A percentile compares a stretch with the other conserved stretches of the same genome.
These are phyloP conservation scores for Lacanobia oleracea DNA, from an alignment of 2,888 invertebrate species.

Conservation along the genomic window DNA sequence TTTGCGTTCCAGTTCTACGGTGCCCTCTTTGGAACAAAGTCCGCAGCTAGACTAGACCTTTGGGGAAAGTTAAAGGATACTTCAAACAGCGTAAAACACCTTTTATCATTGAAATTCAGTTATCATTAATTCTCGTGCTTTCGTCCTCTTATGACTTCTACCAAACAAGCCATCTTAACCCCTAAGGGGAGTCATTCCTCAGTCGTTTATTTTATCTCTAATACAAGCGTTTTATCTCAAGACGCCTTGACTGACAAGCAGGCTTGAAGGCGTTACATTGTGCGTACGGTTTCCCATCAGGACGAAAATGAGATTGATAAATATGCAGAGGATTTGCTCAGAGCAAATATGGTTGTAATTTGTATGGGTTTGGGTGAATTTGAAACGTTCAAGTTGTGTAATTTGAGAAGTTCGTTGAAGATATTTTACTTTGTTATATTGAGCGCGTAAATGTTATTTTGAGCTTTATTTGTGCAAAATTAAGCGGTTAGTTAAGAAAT, in stretches of 20 bases:
- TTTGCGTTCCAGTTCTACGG: too few relatives aligned
- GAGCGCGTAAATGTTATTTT: slow-evolving; percentile 4
- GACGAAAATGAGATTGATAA: slow-evolving; percentile 47
- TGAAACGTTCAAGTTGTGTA: slow-evolving; percentile 6
- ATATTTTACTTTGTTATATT: slow-evolving; percentile 43
- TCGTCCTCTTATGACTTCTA: slow-evolving; percentile 42
- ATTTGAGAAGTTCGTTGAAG: slow-evolving; percentile 3
- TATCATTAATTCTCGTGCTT: too few relatives aligned
- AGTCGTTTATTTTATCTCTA: slow-evolving; percentile 82
- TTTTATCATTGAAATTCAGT: too few relatives aligned
- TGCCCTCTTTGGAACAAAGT: too few relatives aligned
- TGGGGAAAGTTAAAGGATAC: too few relatives aligned
- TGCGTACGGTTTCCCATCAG: slow-evolving; percentile 38
- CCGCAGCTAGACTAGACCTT: too few relatives aligned
- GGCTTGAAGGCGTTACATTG: slow-evolving; percentile 60
- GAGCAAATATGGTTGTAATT: slow-evolving; percentile 45
- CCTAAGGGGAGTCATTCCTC: slow-evolving; percentile 74
- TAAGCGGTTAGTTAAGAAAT: not conserved
- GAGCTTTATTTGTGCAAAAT: not conserved
- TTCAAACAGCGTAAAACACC: too few relatives aligned
- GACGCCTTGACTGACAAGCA: slow-evolving; percentile 74
- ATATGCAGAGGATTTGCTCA: slow-evolving; percentile 47
- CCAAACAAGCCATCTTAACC: slow-evolving; percentile 58
- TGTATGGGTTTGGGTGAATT: slow-evolving; percentile 34
- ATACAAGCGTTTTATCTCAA: slow-evolving; percentile 80